Evolutionary conservation across 2,113 vertebrate species (phyloP).

Genomic region (Equus quagga): DNA sequence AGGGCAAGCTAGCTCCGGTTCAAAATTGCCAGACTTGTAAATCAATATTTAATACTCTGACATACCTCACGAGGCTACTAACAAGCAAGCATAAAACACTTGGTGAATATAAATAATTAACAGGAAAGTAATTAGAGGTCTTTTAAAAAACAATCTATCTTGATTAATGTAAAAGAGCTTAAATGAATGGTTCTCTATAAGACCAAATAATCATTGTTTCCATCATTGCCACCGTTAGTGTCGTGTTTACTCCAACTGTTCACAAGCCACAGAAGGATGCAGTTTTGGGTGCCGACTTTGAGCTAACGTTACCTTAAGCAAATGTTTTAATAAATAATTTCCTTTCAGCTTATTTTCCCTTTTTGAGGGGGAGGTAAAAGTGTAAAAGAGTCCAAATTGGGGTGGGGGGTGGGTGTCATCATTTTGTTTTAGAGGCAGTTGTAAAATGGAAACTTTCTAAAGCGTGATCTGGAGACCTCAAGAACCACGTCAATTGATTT

Average conservation of each 20-base stretch:
- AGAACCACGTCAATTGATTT: slow-evolving; percentile 2
- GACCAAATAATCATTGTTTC: neutral
- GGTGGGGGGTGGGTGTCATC: fast-evolving
- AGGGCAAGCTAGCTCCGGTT: neutral
- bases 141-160: slow-evolving; percentile 48
- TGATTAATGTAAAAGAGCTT: slow-evolving; percentile 48
- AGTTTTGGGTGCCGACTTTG: neutral
- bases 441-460: slow-evolving; percentile 55
- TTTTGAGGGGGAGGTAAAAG: neutral
- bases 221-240: neutral
- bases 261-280: neutral
- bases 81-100: neutral
- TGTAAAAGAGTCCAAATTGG: neutral
- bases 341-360: neutral
- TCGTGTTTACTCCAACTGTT: neutral
- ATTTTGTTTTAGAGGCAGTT: neutral
- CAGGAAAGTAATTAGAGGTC: slow-evolving; percentile 61
- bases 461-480: neutral
- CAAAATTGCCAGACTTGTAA: neutral
- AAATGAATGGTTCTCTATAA: slow-evolving; percentile 19
- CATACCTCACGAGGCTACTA: neutral
- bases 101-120: slow-evolving; percentile 64
- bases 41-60: neutral
- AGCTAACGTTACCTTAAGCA: neutral
- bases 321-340: neutral